A percentile compares a stretch with the other conserved stretches of the same genome.
Evolutionary conservation across 2,113 vertebrate genomes (phyloP).

Genomic region (Dascyllus trimaculatus): DNA sequence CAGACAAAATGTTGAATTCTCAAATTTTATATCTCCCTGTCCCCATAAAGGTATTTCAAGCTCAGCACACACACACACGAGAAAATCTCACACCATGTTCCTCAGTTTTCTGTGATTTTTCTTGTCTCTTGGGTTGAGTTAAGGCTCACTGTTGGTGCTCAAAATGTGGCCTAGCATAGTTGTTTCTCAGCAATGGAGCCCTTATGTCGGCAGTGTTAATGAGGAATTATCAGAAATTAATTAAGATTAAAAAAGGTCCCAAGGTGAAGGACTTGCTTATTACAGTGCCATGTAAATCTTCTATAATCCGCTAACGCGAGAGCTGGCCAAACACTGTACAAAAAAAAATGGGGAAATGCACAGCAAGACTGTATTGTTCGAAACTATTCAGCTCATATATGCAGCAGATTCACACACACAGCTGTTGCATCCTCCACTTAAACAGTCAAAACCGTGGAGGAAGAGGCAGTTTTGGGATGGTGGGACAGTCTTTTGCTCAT

Average conservation of each 20-base stretch:
- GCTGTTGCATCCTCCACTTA: neutral
- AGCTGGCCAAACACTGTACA: slow-evolving; percentile 58
- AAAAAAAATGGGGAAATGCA: slow-evolving; percentile 42
- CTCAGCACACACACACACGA: neutral
- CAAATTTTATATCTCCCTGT: neutral
- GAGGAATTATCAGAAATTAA: slow-evolving; percentile 84
- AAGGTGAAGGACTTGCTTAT: slow-evolving; percentile 78
- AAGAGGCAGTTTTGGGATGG: slow-evolving; percentile 3
- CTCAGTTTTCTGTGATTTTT: neutral
- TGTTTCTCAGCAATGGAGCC: slow-evolving; percentile 56
- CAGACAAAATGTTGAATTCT: neutral
- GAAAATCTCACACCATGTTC: neutral
- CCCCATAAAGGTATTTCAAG: neutral
- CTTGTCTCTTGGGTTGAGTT: slow-evolving; percentile 31
- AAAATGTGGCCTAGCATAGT: slow-evolving; percentile 41
- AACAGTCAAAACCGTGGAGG: neutral
- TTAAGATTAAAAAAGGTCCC: slow-evolving; percentile 82
- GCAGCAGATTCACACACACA: neutral
- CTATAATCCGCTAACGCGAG: slow-evolving; percentile 74
- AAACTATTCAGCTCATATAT: too few species aligned
- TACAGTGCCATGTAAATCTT: slow-evolving; percentile 80
- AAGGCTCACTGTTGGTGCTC: slow-evolving; percentile 15
- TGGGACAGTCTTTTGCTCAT: slow-evolving; percentile 10
- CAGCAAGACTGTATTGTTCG: neutral
- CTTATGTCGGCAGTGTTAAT: slow-evolving; percentile 72